Evolutionary conservation across 2,113 vertebrate genomes (phyloP).

Genomic region (Galeopterus variegatus): DNA sequence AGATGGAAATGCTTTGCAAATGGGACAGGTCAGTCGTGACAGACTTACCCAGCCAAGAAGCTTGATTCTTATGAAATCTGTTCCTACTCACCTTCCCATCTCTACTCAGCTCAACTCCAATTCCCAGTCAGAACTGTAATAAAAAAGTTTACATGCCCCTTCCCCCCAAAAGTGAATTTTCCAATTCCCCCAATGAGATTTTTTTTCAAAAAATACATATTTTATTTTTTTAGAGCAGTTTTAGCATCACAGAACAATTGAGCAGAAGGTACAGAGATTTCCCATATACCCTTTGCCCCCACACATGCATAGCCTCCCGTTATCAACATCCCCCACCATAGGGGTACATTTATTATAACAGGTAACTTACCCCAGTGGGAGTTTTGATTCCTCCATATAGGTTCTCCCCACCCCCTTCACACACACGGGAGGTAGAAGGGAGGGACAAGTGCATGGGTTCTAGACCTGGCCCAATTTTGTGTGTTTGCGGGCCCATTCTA

Average conservation of each 20-base stretch:
- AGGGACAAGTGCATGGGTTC: not conserved
- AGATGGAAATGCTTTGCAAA: slow-evolving; percentile 69
- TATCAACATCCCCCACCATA: not conserved
- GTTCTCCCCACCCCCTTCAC: not conserved
- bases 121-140: slow-evolving; percentile 18
- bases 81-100: not conserved
- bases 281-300: no score
- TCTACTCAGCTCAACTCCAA: not conserved
- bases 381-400: not conserved
- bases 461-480: not conserved
- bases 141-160: not conserved
- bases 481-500: not conserved
- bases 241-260: not conserved
- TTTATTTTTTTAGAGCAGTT: slow-evolving; percentile 64
- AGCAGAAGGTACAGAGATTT: not conserved
- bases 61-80: slow-evolving; percentile 39
- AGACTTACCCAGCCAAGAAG: slow-evolving; percentile 26
- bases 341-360: not conserved
- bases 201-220: not conserved
- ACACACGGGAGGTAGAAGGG: not conserved
- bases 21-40: slow-evolving; percentile 55
- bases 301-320: not conserved
- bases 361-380: not conserved
- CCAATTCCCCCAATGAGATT: not conserved
- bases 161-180: not conserved